phyloP scores from a whole-genome alignment of 2,113 vertebrate genomes.

The Patagioenas fasciata region DNA sequence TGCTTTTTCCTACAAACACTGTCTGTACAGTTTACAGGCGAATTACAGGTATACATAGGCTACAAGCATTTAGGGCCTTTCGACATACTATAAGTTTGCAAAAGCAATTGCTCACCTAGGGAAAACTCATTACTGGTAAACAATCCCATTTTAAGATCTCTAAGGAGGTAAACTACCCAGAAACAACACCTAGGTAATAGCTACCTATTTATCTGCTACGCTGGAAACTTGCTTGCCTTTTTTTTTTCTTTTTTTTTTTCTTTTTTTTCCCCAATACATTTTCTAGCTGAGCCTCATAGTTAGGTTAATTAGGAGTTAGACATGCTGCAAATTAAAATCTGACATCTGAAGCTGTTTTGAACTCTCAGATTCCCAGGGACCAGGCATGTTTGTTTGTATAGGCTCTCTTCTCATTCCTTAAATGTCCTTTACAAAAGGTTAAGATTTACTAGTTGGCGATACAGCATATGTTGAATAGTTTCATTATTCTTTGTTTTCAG shows the following conservation, averaged over 20 bases:
- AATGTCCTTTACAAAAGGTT: slow-evolving; percentile 23
- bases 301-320: slow-evolving; percentile 39
- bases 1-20: background rate
- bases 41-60: background rate
- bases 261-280: background rate
- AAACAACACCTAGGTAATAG: slow-evolving; percentile 48
- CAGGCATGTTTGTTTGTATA: background rate
- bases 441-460: background rate
- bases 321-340: slow-evolving; percentile 41
- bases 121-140: slow-evolving; percentile 57
- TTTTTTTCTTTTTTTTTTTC: background rate
- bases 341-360: slow-evolving; percentile 10
- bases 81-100: background rate
- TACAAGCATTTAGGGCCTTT: background rate
- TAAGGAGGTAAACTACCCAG: slow-evolving; percentile 27
- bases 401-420: background rate
- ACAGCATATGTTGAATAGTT: background rate
- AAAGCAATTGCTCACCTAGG: slow-evolving; percentile 22
- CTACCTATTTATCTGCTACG: slow-evolving; percentile 42
- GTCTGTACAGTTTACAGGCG: background rate
- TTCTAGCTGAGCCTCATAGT: background rate
- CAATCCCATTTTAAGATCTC: slow-evolving; percentile 52
- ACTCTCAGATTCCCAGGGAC: background rate
- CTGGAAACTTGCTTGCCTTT: background rate
- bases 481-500: background rate